A percentile compares a stretch with the other conserved stretches of the same genome.
Conservation (phyloP, 2,888 invertebrate species). For the Dynastes tityus region DNA sequence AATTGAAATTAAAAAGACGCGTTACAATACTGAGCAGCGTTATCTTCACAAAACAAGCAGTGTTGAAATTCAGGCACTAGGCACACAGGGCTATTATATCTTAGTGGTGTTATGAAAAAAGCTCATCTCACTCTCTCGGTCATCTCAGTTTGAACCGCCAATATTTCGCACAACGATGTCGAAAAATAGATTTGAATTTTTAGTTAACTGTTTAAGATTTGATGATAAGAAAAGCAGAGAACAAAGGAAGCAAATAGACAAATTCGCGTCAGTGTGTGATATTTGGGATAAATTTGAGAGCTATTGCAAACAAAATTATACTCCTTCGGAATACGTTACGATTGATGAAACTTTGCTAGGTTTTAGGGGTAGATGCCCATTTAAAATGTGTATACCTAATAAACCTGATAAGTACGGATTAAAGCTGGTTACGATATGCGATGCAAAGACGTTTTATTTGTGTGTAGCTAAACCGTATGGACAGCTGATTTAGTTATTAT, state of each 20-base stretch:
- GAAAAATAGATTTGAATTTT: neutral
- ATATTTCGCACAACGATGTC: neutral
- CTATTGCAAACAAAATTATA: conserved; percentile 41
- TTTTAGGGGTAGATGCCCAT: conserved; percentile 44
- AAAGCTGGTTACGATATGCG: conserved; percentile 45
- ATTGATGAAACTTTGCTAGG: conserved; percentile 38
- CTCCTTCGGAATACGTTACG: conserved; percentile 36
- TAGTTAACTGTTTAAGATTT: neutral
- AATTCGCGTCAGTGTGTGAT: too few relatives aligned
- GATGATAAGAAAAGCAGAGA: too few relatives aligned
- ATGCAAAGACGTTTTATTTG: conserved; percentile 40
- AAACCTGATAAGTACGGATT: conserved; percentile 46
- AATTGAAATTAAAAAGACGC: conserved; percentile 35
- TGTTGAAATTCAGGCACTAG: conserved; percentile 39
- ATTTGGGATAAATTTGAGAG: neutral
- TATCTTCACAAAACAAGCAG: conserved; percentile 43
- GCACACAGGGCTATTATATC: conserved; percentile 46
- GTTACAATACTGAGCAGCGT: conserved; percentile 40
- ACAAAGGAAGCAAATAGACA: too few relatives aligned
- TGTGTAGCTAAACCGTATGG: conserved; percentile 34
- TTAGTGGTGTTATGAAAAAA: conserved; percentile 50
- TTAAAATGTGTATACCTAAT: conserved; percentile 43
- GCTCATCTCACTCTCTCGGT: conserved; percentile 35
- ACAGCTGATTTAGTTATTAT: too few relatives aligned
- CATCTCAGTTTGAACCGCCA: neutral